Evolutionary conservation across 2,888 invertebrate genomes (phyloP), one percentile per base, ranked within the genome.

Genomic region (Drosophila koepferae): DNA sequence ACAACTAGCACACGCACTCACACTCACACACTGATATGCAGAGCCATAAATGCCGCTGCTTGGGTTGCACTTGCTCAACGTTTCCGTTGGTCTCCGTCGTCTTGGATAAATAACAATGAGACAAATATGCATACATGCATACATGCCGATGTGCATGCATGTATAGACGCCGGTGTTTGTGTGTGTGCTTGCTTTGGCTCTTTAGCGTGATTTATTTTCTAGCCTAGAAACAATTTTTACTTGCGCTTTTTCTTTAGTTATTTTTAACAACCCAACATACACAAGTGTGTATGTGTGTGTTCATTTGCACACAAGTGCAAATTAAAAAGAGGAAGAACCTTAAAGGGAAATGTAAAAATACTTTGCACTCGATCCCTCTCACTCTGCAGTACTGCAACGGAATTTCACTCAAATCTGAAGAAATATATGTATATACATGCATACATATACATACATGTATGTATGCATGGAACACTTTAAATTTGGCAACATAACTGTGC

Each of bases 211-310:
- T 88, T 90, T 89, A 82, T 81, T 87, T 86, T 90, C 72, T 81
- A 83, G 81, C 86, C 90, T 77, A 90, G 86, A 83, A 88, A 86
- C 90, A 86, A 77, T 70, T 86, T 89, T 75, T 60, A 79, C 73
- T 73, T 88, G 76, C 78, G 46, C 59, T 77, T 88, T 86, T 81
- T 69, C 69, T 79, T 51, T 72, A 74, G 83, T 77, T 88, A 82
- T 88, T 88, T 89, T 82, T 86, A 86, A 76, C 66, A 56, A 41
- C 54, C 62, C 54, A 16, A 3, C 9, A 14, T 2, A 59, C 6
- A 1, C 14, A 28, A 12, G 36, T 12, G 16, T 36, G 9, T 31
- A 18, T 28, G 18, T 51, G 46, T 68, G 54, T 68, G 41, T 78
- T 65, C 31, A 75, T 74, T 86, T 69, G 74, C 82, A 82, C 72